phyloP scores from a whole-genome alignment of 2,888 invertebrate genomes.

The Nebria salina region DNA sequence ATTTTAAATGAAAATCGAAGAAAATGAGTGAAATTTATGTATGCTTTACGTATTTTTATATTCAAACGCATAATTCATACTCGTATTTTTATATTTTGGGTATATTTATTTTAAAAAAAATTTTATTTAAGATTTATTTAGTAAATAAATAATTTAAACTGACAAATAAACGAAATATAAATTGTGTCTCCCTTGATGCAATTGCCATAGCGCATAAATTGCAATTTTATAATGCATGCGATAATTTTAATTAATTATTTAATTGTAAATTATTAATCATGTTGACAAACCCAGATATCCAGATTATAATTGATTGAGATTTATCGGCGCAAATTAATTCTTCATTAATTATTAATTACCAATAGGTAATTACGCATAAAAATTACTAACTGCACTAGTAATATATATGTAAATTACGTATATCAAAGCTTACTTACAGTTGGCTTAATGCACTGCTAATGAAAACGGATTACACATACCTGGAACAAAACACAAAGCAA shows the following conservation, averaged over 20 bases:
- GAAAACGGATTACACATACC: constrained; percentile 25
- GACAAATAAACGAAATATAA: background rate
- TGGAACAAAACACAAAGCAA: constrained; percentile 25
- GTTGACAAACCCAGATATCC: constrained; percentile 14
- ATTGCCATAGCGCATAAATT: background rate
- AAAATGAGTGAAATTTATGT: background rate
- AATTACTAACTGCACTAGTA: background rate
- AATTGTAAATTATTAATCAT: constrained; percentile 35
- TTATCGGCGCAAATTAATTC: constrained; percentile 30
- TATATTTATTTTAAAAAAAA: no score
- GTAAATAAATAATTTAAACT: background rate
- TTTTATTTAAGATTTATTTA: no score
- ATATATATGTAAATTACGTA: background rate
- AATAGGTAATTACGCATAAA: constrained; percentile 11
- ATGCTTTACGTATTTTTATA: background rate
- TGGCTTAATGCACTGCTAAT: background rate
- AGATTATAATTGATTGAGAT: constrained; percentile 32
- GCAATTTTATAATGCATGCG: constrained; percentile 8
- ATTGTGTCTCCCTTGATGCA: background rate
- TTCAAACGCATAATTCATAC: background rate
- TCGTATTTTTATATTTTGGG: background rate
- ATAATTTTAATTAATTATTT: constrained; percentile 33
- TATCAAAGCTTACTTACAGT: constrained; percentile 4
- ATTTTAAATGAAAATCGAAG: background rate
- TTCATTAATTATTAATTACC: constrained; percentile 31